Evolutionary conservation across 2,113 vertebrate species (phyloP).

Genomic region (Siniperca chuatsi): DNA sequence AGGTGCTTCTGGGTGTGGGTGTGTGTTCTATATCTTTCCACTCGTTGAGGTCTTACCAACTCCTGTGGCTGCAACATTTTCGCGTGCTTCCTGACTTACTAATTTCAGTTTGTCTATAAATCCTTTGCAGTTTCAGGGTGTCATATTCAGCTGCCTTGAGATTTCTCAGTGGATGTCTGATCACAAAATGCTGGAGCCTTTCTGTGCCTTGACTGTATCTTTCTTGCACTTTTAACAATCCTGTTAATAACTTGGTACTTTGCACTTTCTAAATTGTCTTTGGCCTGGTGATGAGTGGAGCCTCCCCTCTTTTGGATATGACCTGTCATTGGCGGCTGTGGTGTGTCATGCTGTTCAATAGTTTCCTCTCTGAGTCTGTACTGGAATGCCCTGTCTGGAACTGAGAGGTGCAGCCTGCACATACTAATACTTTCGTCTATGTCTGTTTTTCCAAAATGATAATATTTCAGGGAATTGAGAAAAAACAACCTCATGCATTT

Average conservation of each 20-base stretch:
- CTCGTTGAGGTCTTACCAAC: conserved; percentile 51
- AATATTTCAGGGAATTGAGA: conserved; percentile 67
- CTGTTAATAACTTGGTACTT: conserved; percentile 56
- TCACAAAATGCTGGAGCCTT: conserved; percentile 71
- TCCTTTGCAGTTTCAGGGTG: conserved; percentile 62
- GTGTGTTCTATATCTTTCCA: conserved; percentile 70
- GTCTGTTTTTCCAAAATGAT: conserved; percentile 63
- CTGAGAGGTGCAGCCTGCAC: conserved; percentile 61
- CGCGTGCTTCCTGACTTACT: conserved; percentile 53
- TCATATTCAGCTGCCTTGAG: conserved; percentile 38
- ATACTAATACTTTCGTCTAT: conserved; percentile 73
- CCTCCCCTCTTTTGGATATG: conserved; percentile 60
- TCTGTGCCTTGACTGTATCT: conserved; percentile 63
- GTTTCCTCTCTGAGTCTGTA: conserved; percentile 67
- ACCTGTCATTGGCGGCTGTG: conserved; percentile 86
- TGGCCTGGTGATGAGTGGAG: conserved; percentile 55
- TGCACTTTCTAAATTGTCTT: conserved; percentile 45
- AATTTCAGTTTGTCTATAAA: conserved; percentile 63
- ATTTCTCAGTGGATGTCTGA: conserved; percentile 45
- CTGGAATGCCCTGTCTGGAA: conserved; percentile 66
- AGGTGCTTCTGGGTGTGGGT: conserved; percentile 68
- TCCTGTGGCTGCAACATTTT: conserved; percentile 73
- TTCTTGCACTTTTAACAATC: conserved; percentile 64
- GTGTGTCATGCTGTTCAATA: conserved; percentile 99
- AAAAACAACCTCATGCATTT: conserved; percentile 68